Conservation (phyloP, 2,113 vertebrate genomes). For the Ornithorhynchus anatinus region DNA sequence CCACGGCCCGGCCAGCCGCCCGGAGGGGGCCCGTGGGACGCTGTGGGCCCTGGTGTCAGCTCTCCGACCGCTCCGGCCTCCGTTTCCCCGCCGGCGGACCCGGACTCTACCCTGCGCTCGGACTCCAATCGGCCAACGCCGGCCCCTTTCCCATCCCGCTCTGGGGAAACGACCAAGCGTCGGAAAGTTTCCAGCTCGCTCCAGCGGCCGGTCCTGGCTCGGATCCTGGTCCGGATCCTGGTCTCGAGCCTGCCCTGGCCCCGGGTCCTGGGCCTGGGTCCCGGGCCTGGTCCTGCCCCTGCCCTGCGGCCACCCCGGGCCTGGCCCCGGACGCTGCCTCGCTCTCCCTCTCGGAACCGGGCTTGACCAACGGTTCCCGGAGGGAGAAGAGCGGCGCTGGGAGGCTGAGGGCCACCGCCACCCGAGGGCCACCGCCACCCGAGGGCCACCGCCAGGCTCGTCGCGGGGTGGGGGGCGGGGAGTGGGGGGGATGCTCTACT, state of each 20-base stretch:
- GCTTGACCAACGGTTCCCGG: too few relatives aligned
- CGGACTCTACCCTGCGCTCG: not conserved
- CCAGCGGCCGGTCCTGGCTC: not conserved
- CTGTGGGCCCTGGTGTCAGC: not conserved
- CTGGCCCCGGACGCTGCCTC: not conserved
- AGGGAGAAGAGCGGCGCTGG: too few relatives aligned
- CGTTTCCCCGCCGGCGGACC: not conserved
- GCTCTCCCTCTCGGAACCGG: too few relatives aligned
- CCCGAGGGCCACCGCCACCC: too few relatives aligned
- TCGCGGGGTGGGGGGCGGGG: too few relatives aligned
- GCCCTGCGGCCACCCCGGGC: not conserved
- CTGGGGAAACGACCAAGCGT: constrained; percentile 32
- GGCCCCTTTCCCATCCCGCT: constrained; percentile 8
- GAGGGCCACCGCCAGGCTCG: too few relatives aligned
- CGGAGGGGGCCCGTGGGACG: not conserved
- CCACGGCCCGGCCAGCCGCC: constrained; percentile 17
- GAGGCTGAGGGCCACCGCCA: too few relatives aligned
- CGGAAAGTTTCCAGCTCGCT: constrained; percentile 43
- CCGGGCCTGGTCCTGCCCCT: not conserved
- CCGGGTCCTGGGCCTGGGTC: not conserved
- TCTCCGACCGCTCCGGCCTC: constrained; percentile 7
- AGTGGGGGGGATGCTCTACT: too few relatives aligned
- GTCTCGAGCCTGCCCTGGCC: not conserved
- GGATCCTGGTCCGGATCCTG: not conserved
- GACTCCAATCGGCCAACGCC: not conserved